phyloP scores from a whole-genome alignment of 2,797 vertebrate genomes.

The Rallus crepitans region DNA sequence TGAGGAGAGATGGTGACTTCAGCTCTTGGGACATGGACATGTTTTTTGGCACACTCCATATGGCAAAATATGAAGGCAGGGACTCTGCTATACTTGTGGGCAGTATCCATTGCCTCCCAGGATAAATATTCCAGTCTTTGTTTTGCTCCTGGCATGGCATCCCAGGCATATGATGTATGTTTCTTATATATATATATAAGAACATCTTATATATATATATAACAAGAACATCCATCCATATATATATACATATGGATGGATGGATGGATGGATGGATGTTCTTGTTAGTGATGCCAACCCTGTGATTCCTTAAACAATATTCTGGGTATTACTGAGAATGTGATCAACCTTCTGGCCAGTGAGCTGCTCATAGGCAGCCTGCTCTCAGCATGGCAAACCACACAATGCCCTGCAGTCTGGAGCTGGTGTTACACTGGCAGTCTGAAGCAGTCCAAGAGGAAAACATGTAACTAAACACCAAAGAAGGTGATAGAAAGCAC shows the following conservation, averaged over 20 bases:
- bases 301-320: neutral
- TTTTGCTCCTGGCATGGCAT: neutral
- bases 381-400: rapidly evolving
- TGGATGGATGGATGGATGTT: neutral
- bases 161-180: neutral
- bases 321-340: neutral
- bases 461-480: neutral
- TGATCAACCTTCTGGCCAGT: neutral
- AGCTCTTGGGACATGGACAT: neutral
- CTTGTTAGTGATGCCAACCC: neutral
- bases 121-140: neutral
- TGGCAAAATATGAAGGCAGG: neutral
- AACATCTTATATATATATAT: no score
- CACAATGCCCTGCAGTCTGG: rapidly evolving
- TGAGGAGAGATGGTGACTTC: neutral
- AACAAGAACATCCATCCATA: no score
- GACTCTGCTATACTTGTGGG: neutral
- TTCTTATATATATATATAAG: neutral
- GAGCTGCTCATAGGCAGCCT: neutral
- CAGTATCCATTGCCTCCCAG: neutral
- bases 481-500: neutral
- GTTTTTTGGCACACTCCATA: neutral
- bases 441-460: neutral
- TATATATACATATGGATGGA: no score
- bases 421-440: neutral